Conservation (phyloP, 1,140 invertebrate genomes). For the Ptiloglossa arizonensis region DNA sequence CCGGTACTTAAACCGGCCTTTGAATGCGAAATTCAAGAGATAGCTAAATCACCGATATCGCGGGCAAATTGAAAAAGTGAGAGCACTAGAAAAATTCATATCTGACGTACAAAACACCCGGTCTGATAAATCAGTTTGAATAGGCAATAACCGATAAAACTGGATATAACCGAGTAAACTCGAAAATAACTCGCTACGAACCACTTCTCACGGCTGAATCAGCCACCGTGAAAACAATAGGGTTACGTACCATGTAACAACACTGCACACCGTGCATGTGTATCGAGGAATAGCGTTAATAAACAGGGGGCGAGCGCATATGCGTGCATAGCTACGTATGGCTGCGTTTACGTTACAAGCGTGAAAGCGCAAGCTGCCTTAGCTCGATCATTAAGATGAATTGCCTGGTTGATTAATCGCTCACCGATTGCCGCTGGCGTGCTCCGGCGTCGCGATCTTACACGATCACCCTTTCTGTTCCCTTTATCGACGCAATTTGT, state of each 20-base stretch:
- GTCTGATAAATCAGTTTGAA: background rate
- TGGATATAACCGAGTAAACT: background rate
- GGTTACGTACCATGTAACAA: conserved; percentile 8
- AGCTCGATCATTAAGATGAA: conserved; percentile 72
- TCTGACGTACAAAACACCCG: background rate
- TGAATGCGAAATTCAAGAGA: background rate
- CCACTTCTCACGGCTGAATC: background rate
- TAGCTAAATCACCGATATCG: background rate
- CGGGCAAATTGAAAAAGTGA: background rate
- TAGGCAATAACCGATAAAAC: background rate
- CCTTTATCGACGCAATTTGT: conserved; percentile 38
- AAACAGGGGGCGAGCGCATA: too few relatives aligned
- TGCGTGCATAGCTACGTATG: conserved; percentile 17
- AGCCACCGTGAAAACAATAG: conserved; percentile 11
- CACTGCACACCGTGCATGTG: background rate
- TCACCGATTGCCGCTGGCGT: conserved; percentile 66
- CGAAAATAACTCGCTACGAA: conserved; percentile 13
- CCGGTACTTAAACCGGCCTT: too few relatives aligned
- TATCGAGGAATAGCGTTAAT: conserved; percentile 38
- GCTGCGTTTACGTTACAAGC: conserved; percentile 35
- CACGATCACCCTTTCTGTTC: conserved; percentile 25
- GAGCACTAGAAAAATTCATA: background rate
- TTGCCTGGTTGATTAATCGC: conserved; percentile 70
- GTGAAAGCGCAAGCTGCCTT: conserved; percentile 59
- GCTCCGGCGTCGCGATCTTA: conserved; percentile 25